Percentiles rank a stretch among this genome's conserved stretches.
These are phyloP conservation scores for Triplophysa bombifrons DNA, from an alignment of 2,797 vertebrate species.

Conservation along the genomic window DNA sequence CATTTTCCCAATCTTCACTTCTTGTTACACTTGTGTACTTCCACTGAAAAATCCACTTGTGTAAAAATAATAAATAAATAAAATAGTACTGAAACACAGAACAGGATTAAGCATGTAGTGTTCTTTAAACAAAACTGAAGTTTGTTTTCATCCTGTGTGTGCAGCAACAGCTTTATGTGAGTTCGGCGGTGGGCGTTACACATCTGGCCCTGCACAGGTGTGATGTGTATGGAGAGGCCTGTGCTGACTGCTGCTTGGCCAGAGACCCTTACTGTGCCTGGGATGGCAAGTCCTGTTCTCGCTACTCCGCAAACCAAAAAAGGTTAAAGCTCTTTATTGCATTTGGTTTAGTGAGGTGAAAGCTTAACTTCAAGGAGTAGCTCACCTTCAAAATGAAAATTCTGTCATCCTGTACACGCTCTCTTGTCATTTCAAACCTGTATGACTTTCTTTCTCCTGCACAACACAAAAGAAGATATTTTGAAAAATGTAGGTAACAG, in stretches of 20 bases:
- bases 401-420: too few relatives aligned
- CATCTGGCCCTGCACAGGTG: constrained; percentile 96
- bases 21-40: too few relatives aligned
- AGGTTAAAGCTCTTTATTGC: constrained; percentile 74
- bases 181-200: constrained; percentile 89
- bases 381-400: too few relatives aligned
- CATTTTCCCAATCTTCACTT: too few relatives aligned
- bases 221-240: constrained; percentile 92
- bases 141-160: constrained; percentile 30
- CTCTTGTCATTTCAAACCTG: too few relatives aligned
- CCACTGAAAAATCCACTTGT: too few relatives aligned
- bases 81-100: not conserved
- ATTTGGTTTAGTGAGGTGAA: not conserved
- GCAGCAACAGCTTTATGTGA: constrained; percentile 98
- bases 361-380: too few relatives aligned
- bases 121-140: not conserved
- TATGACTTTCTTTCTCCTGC: too few relatives aligned
- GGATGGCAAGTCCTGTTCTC: constrained; percentile 96
- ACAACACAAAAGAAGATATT: too few relatives aligned
- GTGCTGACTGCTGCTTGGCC: constrained; percentile 96
- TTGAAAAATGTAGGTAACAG: too few relatives aligned
- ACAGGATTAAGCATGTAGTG: not conserved
- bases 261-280: constrained; percentile 97
- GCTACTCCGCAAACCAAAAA: constrained; percentile 95
- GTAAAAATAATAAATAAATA: not conserved